Conservation (phyloP, 2,888 invertebrate genomes). For the Apamea anceps region DNA sequence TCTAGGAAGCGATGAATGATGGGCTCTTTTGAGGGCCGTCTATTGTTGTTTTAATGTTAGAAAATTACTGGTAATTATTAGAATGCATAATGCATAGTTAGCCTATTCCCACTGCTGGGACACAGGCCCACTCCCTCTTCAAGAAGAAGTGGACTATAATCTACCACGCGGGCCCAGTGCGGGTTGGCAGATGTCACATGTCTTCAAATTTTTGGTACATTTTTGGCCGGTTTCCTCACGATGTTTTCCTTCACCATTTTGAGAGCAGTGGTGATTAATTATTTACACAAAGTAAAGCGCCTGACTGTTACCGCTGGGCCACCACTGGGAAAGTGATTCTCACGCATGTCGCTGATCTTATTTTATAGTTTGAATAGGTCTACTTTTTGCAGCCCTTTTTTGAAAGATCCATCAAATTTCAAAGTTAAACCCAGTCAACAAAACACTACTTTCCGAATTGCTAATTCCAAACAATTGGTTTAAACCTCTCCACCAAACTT, state of each 20-base stretch:
- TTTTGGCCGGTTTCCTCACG: background rate
- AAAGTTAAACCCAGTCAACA: slow-evolving; percentile 1
- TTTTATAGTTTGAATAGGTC: background rate
- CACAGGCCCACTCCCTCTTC: background rate
- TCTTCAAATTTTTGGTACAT: background rate
- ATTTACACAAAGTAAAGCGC: background rate
- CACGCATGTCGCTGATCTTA: too few relatives aligned
- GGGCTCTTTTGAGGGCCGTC: background rate
- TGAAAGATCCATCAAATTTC: background rate
- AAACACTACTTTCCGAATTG: slow-evolving; percentile 9
- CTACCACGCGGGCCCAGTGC: background rate
- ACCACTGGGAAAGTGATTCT: too few relatives aligned
- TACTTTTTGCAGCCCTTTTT: background rate
- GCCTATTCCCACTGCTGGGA: background rate
- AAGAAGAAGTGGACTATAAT: background rate
- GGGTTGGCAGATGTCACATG: background rate
- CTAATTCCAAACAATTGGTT: slow-evolving; percentile 41
- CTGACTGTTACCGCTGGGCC: background rate
- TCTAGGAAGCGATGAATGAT: background rate
- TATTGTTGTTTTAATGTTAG: background rate
- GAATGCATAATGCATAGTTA: background rate
- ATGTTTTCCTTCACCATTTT: background rate
- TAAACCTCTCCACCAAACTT: slow-evolving; percentile 44
- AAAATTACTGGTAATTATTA: background rate
- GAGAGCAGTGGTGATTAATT: background rate